Percentiles rank a stretch among this genome's conserved stretches.
Conservation (phyloP, 2,113 vertebrate genomes). For the Misgurnus mizolepis region DNA sequence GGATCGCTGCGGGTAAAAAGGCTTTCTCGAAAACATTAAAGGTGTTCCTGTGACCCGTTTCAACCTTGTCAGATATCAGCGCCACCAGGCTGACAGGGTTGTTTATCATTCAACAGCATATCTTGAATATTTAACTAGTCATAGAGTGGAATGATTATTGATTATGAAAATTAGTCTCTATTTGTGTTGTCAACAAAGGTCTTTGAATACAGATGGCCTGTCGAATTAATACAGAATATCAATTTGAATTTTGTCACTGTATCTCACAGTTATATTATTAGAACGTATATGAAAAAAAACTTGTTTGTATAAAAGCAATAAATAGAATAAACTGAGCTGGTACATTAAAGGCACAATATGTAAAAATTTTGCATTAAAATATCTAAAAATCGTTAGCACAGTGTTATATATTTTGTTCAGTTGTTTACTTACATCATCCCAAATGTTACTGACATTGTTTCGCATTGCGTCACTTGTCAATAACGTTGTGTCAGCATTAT, state of each 20-base stretch:
- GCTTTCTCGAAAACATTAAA: constrained; percentile 30
- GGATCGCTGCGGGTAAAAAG: not conserved
- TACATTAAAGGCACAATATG: too few relatives aligned
- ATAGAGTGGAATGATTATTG: constrained; percentile 13
- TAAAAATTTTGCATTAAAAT: too few relatives aligned
- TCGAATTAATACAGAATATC: constrained; percentile 7
- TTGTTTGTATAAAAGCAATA: too few relatives aligned
- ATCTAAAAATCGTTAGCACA: too few relatives aligned
- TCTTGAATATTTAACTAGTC: constrained; percentile 20
- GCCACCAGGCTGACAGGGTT: not conserved
- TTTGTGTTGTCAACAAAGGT: constrained; percentile 4
- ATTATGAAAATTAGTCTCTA: constrained; percentile 32
- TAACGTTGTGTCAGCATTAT: too few relatives aligned
- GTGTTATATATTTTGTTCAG: too few relatives aligned
- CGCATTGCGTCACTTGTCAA: too few relatives aligned
- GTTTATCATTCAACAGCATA: not conserved
- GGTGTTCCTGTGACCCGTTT: not conserved
- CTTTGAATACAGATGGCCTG: constrained; percentile 13
- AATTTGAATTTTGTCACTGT: not conserved
- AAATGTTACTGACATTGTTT: too few relatives aligned
- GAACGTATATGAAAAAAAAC: too few relatives aligned
- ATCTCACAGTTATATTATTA: too few relatives aligned
- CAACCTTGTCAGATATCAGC: constrained; percentile 33
- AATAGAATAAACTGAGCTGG: too few relatives aligned
- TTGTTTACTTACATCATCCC: too few relatives aligned